A percentile compares a stretch with the other conserved stretches of the same genome.
phyloP scores from a whole-genome alignment of 2,113 vertebrate species.

The Oreamnos americanus region DNA sequence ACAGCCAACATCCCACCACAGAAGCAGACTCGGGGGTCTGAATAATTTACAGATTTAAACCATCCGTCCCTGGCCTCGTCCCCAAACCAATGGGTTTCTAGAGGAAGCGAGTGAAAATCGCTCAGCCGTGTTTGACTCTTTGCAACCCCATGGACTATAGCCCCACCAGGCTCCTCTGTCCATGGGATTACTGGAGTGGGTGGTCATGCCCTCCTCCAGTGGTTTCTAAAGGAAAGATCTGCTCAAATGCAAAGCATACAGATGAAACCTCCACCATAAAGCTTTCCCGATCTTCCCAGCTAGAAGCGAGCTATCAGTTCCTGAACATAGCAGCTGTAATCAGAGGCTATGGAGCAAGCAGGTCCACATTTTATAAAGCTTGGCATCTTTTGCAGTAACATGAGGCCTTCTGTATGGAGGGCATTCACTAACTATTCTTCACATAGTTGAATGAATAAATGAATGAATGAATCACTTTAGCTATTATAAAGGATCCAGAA shows the following conservation, averaged over 20 bases:
- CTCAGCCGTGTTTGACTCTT: neutral
- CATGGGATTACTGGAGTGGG: neutral
- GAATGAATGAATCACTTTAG: neutral
- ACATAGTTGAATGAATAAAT: neutral
- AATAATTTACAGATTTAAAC: neutral
- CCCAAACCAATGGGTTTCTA: neutral
- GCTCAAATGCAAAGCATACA: neutral
- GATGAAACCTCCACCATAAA: neutral
- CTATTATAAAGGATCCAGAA: neutral
- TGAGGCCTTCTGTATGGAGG: accelerated
- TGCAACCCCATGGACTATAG: neutral
- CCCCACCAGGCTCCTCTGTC: neutral
- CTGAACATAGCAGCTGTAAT: neutral
- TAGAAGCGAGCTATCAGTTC: neutral
- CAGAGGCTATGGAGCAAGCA: neutral
- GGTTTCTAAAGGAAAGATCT: neutral
- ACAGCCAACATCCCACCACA: too few species aligned
- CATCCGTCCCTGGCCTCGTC: too few species aligned
- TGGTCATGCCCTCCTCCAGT: neutral
- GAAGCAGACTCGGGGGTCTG: neutral
- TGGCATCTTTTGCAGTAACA: neutral
- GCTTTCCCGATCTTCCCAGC: neutral
- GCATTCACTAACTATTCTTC: neutral
- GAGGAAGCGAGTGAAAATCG: neutral
- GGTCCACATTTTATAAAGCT: neutral